A percentile compares a stretch with the other conserved stretches of the same genome.
Evolutionary conservation across 2,113 vertebrate genomes (phyloP).

Genomic region (Arvicanthis niloticus): DNA sequence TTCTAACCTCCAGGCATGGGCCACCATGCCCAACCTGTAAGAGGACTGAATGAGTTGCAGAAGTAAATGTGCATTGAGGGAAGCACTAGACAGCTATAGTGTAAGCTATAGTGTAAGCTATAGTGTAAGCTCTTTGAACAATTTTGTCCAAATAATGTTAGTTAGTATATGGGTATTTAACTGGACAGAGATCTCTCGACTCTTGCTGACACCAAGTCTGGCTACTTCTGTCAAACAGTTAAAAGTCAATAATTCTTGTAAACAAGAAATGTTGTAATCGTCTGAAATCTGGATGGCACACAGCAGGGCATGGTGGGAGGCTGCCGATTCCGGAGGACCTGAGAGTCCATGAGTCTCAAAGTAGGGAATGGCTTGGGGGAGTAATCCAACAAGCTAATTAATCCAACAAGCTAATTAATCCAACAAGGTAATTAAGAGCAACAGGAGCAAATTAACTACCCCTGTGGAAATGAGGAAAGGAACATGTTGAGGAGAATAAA

Average conservation of each 20-base stretch:
- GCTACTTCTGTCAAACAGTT: not conserved
- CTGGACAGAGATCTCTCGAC: slow-evolving; percentile 8
- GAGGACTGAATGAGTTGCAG: not conserved
- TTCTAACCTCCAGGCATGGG: not conserved
- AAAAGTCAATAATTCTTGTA: slow-evolving; percentile 27
- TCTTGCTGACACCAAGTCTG: not conserved
- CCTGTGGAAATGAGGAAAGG: not conserved
- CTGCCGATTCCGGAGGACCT: slow-evolving; percentile 36
- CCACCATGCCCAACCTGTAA: not conserved
- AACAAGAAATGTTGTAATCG: not conserved
- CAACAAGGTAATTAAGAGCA: not conserved
- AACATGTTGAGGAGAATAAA: not conserved
- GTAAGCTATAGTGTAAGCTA: slow-evolving; percentile 34
- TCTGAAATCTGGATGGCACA: not conserved
- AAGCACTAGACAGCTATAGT: not conserved
- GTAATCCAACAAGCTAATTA: not conserved
- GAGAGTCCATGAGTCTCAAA: not conserved
- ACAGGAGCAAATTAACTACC: not conserved
- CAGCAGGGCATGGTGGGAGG: not conserved
- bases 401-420: not conserved
- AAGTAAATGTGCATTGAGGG: not conserved
- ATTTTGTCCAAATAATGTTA: slow-evolving; percentile 32
- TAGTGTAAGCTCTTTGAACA: not conserved
- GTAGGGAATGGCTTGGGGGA: not conserved
- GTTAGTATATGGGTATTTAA: not conserved